phyloP scores from a whole-genome alignment of 2,888 invertebrate species.

The Sinodicranocentrus sp. region DNA sequence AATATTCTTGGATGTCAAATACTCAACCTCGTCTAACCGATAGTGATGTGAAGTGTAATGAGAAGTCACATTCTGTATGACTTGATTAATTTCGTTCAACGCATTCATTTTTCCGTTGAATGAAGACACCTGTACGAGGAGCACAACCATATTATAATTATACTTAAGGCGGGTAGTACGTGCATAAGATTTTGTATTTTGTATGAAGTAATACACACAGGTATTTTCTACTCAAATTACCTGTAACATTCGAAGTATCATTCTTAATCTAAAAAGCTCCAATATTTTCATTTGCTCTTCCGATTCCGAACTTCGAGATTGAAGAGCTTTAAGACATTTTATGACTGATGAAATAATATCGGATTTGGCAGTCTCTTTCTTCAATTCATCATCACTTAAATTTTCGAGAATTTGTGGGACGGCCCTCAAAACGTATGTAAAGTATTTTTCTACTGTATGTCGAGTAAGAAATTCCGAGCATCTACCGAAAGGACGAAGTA shows the following conservation, averaged over 20 bases:
- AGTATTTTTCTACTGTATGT: slow-evolving; percentile 93
- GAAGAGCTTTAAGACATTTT: slow-evolving; percentile 93
- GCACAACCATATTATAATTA: slow-evolving; percentile 5
- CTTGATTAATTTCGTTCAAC: slow-evolving; percentile 98
- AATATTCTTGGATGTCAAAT: slow-evolving; percentile 95
- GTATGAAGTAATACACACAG: no score
- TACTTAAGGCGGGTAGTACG: background rate
- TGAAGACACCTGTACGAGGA: slow-evolving; percentile 86
- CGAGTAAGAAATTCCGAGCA: slow-evolving; percentile 95
- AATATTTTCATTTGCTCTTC: slow-evolving; percentile 89
- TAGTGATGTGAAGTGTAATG: slow-evolving; percentile 89
- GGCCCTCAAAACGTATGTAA: slow-evolving; percentile 94
- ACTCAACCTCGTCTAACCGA: slow-evolving; percentile 89
- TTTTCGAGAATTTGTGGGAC: slow-evolving; percentile 93
- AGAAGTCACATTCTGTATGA: slow-evolving; percentile 90
- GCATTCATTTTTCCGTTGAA: slow-evolving; percentile 99
- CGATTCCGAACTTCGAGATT: slow-evolving; percentile 89
- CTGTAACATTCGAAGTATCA: slow-evolving; percentile 85
- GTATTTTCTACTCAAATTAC: slow-evolving; percentile 47
- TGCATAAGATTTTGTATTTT: no score
- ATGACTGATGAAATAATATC: slow-evolving; percentile 97
- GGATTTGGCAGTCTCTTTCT: slow-evolving; percentile 97
- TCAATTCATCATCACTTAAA: slow-evolving; percentile 96
- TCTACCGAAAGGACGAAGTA: slow-evolving; percentile 93
- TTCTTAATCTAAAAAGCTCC: slow-evolving; percentile 96